A percentile compares a stretch with the other conserved stretches of the same genome.
These are phyloP conservation scores for Poecile montanus DNA, from an alignment of 2,797 vertebrate species.

Conservation along the genomic window DNA sequence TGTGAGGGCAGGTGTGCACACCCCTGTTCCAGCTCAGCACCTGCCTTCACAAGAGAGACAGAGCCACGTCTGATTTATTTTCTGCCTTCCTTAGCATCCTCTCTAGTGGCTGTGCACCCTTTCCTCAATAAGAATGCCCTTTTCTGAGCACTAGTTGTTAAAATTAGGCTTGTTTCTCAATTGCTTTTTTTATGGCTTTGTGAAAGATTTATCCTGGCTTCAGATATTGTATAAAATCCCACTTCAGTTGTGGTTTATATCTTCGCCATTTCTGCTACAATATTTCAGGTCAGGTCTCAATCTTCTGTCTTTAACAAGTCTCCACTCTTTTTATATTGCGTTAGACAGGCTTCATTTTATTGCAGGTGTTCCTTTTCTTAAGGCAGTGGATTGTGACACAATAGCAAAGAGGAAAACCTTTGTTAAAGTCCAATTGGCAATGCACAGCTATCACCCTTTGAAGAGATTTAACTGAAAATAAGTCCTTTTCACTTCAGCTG, in stretches of 20 bases:
- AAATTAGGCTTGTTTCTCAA: conserved; percentile 27
- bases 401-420: background rate
- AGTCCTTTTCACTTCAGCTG: conserved; percentile 22
- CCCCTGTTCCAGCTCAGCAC: fast-evolving
- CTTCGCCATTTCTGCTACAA: background rate
- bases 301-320: conserved; percentile 40
- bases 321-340: conserved; percentile 6
- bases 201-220: conserved; percentile 26
- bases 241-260: conserved; percentile 13
- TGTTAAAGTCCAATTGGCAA: conserved; percentile 17
- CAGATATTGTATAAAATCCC: conserved; percentile 15
- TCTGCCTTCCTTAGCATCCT: background rate
- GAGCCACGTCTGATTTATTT: background rate
- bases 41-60: background rate
- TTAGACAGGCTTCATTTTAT: conserved; percentile 28
- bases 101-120: background rate
- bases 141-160: background rate
- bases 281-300: conserved; percentile 27
- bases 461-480: conserved; percentile 32
- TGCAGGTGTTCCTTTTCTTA: conserved; percentile 41
- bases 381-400: background rate
- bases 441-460: conserved; percentile 11
- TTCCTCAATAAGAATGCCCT: background rate
- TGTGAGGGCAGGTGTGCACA: background rate
- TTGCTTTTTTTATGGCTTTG: conserved; percentile 32